Percentiles rank a stretch among this genome's conserved stretches.
Evolutionary conservation across 2,113 vertebrate genomes (phyloP).

Genomic region (Pavo muticus): DNA sequence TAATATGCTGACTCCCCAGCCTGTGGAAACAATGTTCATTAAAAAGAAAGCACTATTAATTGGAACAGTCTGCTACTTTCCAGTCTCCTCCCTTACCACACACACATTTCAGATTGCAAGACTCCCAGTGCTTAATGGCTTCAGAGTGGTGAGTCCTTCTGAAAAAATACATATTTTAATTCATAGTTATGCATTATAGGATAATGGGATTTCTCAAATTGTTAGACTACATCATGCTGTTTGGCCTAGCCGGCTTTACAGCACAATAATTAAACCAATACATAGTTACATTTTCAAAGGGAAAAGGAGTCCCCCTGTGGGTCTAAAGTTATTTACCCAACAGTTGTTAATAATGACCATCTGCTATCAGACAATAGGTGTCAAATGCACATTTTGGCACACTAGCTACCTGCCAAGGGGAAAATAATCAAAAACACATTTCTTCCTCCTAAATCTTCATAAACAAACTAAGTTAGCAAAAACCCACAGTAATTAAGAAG

Average conservation of each 20-base stretch:
- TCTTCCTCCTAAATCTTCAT: constrained; percentile 19
- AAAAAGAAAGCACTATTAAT: constrained; percentile 52
- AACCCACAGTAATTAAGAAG: not conserved
- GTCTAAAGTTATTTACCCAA: constrained; percentile 64
- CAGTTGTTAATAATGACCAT: constrained; percentile 60
- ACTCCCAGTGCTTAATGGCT: constrained; percentile 15
- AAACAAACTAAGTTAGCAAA: constrained; percentile 32
- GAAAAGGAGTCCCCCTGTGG: constrained; percentile 45
- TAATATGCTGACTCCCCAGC: not conserved
- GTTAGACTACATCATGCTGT: constrained; percentile 50
- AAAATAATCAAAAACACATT: constrained; percentile 65
- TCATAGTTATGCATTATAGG: constrained; percentile 28
- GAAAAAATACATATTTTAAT: constrained; percentile 55
- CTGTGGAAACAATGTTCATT: constrained; percentile 36
- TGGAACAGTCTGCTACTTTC: constrained; percentile 61
- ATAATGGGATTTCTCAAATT: constrained; percentile 50
- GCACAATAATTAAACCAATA: constrained; percentile 55
- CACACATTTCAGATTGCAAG: constrained; percentile 44
- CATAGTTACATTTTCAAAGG: constrained; percentile 49
- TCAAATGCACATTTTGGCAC: constrained; percentile 69
- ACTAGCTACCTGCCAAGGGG: constrained; percentile 56
- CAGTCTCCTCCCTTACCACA: constrained; percentile 65
- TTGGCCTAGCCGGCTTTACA: constrained; percentile 48
- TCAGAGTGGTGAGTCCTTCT: constrained; percentile 11
- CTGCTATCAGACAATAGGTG: constrained; percentile 73